Percentiles rank a stretch among this genome's conserved stretches.
These are phyloP conservation scores for Corythucha ciliata DNA, from an alignment of 2,888 invertebrate genomes.

Conservation along the genomic window DNA sequence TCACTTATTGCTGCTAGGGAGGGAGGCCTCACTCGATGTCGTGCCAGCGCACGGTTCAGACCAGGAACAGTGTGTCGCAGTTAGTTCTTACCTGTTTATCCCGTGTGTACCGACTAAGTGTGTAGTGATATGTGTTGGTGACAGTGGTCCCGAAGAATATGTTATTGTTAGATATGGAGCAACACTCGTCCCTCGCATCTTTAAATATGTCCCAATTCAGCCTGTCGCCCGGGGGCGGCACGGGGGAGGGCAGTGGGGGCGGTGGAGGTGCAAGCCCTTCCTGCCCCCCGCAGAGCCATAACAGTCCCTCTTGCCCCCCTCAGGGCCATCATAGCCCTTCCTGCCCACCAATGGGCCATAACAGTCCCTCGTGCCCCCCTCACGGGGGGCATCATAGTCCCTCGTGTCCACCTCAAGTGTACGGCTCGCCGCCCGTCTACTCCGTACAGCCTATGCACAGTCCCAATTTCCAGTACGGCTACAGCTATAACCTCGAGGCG, in stretches of 20 bases:
- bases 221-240: slow-evolving; percentile 63
- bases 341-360: slow-evolving; percentile 22
- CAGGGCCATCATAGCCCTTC: slow-evolving; percentile 26
- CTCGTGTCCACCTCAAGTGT: slow-evolving; percentile 34
- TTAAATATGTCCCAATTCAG: slow-evolving; percentile 81
- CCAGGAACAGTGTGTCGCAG: not conserved
- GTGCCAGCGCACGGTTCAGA: slow-evolving; percentile 28
- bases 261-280: slow-evolving; percentile 38
- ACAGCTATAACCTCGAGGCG: slow-evolving; percentile 32
- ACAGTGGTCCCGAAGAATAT: slow-evolving; percentile 44
- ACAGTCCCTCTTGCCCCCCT: slow-evolving; percentile 22
- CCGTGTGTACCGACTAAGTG: not conserved
- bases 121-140: slow-evolving; percentile 18
- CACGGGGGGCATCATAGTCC: slow-evolving; percentile 25
- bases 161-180: slow-evolving; percentile 83
- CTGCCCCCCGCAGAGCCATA: slow-evolving; percentile 23
- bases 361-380: slow-evolving; percentile 22
- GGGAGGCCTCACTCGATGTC: slow-evolving; percentile 27
- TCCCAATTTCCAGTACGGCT: slow-evolving; percentile 22
- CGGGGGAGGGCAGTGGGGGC: slow-evolving; percentile 44
- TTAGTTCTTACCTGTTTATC: not conserved
- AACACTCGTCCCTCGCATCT: slow-evolving; percentile 63
- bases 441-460: slow-evolving; percentile 27
- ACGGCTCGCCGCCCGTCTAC: slow-evolving; percentile 43
- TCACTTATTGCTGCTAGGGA: slow-evolving; percentile 55